These are phyloP conservation scores for Papilio machaon DNA, from an alignment of 1,140 invertebrate genomes.

Conservation along the genomic window DNA sequence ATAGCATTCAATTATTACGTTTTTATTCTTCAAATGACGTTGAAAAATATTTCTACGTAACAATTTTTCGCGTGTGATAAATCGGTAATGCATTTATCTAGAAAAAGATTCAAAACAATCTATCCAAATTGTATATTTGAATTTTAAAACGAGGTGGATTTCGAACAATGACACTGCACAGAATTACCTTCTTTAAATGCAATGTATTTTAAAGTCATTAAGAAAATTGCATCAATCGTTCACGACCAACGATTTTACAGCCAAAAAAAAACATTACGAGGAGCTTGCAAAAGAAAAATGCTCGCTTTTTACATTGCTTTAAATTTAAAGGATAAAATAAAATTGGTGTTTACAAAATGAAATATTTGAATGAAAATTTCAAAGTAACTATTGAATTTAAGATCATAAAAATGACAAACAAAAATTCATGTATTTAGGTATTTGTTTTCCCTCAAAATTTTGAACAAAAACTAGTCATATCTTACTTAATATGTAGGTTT, in stretches of 20 bases:
- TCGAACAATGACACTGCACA: neutral
- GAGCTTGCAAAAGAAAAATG: neutral
- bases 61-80: no score
- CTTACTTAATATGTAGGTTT: neutral
- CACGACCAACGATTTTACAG: neutral
- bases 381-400: no score
- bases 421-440: no score
- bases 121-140: neutral
- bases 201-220: neutral
- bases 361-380: neutral
- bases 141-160: neutral
- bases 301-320: neutral
- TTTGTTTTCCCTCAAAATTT: no score
- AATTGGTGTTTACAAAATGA: neutral
- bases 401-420: no score
- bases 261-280: neutral
- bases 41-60: no score
- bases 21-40: no score
- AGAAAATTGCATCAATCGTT: constrained; percentile 3
- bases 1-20: no score
- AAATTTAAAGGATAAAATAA: neutral
- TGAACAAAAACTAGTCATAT: no score
- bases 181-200: constrained; percentile 13
- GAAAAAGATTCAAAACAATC: no score
- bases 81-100: no score